These are phyloP conservation scores for Malurus elegans DNA, from an alignment of 2,113 vertebrate species.

Conservation along the genomic window DNA sequence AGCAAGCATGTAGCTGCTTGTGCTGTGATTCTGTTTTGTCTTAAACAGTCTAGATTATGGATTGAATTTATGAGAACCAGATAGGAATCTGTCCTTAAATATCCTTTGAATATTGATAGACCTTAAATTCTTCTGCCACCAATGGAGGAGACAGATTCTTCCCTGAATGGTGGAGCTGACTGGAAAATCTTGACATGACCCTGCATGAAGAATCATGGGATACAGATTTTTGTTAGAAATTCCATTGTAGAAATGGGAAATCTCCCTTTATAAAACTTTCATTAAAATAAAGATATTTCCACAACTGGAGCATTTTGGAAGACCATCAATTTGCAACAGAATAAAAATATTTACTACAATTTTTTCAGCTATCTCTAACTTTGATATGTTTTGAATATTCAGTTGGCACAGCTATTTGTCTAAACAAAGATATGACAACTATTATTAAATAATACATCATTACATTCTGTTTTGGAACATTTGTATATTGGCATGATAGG, in stretches of 20 bases:
- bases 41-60: background rate
- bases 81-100: background rate
- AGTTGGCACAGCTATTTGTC: background rate
- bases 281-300: background rate
- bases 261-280: background rate
- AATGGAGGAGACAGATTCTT: background rate
- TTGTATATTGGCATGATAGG: background rate
- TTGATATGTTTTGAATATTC: background rate
- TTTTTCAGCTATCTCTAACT: background rate
- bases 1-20: background rate
- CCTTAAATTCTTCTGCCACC: background rate
- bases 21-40: background rate
- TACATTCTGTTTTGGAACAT: background rate
- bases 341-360: background rate
- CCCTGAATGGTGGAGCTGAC: background rate
- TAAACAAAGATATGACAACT: background rate
- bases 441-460: conserved; percentile 21
- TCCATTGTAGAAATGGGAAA: background rate
- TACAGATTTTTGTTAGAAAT: background rate
- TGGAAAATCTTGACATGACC: background rate
- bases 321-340: background rate
- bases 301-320: background rate
- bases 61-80: background rate
- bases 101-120: background rate
- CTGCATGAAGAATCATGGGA: background rate